phyloP scores from a whole-genome alignment of 2,113 vertebrate genomes.

The human region GRCh38 chr3:44714501-44715000 shows the following conservation, averaged over 20 bases:
- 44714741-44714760: not conserved
- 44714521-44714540: not conserved
- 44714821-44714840: not conserved
- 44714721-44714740: not conserved
- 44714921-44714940: not conserved
- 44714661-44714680: not conserved
- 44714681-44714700: not conserved
- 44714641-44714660: not conserved
- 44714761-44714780: not conserved
- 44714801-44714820: not conserved
- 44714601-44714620: not conserved
- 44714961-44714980: not conserved
- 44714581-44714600: not conserved
- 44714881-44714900: not conserved
- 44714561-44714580: not conserved
- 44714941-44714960: not conserved
- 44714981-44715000: not conserved
- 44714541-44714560: not conserved
- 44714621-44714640: not conserved
- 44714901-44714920: not conserved
- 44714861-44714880: not conserved
- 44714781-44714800: not conserved
- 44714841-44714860: not conserved
- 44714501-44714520: not conserved
- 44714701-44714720: not conserved